Conservation (phyloP, 2,888 invertebrate genomes). For the Agrochola litura region DNA sequence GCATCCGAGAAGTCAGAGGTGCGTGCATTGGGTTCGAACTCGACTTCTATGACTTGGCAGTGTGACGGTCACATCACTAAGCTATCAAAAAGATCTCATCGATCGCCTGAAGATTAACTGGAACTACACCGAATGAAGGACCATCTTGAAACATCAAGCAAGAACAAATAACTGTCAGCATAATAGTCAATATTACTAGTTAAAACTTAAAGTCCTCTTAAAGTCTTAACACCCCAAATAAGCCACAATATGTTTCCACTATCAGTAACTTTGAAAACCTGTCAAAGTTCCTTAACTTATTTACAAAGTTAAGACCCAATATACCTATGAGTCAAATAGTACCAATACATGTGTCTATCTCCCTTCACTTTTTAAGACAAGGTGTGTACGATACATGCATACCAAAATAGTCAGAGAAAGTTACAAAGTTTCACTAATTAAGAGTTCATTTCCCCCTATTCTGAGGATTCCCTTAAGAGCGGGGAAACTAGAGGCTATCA, state of each 20-base stretch:
- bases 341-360: neutral
- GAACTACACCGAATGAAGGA: neutral
- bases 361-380: conserved; percentile 18
- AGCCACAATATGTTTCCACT: conserved; percentile 8
- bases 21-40: too few relatives aligned
- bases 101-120: neutral
- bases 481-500: conserved; percentile 17
- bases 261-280: conserved; percentile 30
- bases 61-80: too few relatives aligned
- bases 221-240: neutral
- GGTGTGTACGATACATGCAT: conserved; percentile 46
- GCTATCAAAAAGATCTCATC: neutral
- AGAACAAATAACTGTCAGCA: neutral
- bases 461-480: conserved; percentile 37
- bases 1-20: too few relatives aligned
- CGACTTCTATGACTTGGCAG: too few relatives aligned
- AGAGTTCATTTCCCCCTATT: conserved; percentile 45
- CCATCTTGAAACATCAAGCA: neutral
- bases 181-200: conserved; percentile 19
- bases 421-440: conserved; percentile 57
- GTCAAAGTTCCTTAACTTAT: conserved; percentile 21
- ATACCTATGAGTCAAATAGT: neutral
- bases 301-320: conserved; percentile 1
- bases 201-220: conserved; percentile 1
- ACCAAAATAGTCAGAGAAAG: conserved; percentile 37